These are phyloP conservation scores for Brevimyrus niger DNA, from an alignment of 2,113 vertebrate genomes.

Conservation along the genomic window DNA sequence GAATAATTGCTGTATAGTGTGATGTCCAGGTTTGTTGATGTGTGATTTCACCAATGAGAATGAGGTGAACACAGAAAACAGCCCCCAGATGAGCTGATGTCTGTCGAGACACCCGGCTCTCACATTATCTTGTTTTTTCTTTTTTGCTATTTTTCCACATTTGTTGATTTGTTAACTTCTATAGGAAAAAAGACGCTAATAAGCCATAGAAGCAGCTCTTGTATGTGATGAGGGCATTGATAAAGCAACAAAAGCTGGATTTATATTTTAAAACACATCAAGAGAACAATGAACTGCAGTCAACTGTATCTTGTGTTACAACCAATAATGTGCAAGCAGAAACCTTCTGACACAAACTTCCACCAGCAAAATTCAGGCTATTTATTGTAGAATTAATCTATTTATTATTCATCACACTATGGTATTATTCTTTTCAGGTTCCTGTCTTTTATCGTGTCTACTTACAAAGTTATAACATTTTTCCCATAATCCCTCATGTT, in stretches of 20 bases:
- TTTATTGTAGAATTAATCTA: too few species aligned
- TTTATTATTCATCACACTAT: too few species aligned
- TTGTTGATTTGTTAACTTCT: background rate
- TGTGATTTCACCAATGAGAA: background rate
- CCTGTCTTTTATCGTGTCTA: background rate
- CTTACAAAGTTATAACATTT: background rate
- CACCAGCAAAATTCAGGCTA: background rate
- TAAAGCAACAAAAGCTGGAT: background rate
- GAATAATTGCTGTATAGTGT: background rate
- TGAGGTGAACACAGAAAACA: background rate
- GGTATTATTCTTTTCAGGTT: too few species aligned
- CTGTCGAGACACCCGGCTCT: background rate
- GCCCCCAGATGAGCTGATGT: background rate
- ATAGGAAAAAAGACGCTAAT: background rate
- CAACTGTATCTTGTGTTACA: background rate
- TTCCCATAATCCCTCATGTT: background rate
- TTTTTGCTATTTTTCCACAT: background rate
- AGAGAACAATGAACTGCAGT: background rate
- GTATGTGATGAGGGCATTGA: background rate
- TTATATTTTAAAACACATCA: background rate
- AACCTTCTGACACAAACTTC: background rate
- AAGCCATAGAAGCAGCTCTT: background rate
- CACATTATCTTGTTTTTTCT: background rate
- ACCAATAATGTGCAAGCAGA: background rate
- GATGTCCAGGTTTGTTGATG: background rate